These are phyloP conservation scores for Paracanthobrama guichenoti DNA, from an alignment of 2,113 vertebrate genomes.

Conservation along the genomic window DNA sequence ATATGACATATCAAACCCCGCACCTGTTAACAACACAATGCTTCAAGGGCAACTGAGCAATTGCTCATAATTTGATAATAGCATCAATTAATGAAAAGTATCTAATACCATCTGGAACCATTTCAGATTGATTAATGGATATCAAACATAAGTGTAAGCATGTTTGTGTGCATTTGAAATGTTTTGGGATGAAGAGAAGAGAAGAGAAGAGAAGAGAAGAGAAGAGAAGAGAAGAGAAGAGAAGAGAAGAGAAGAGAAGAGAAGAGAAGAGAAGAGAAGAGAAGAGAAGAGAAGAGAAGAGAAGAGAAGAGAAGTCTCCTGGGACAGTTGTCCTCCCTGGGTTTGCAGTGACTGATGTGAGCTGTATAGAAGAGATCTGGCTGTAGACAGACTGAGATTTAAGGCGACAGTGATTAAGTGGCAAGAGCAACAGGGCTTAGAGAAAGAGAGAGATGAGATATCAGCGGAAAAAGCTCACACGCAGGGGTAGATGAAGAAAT, in stretches of 20 bases:
- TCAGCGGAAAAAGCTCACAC: background rate
- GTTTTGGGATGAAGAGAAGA: background rate
- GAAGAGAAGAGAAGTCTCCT: background rate
- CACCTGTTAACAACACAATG: background rate
- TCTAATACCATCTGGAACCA: background rate
- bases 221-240: constrained; percentile 23
- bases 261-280: constrained; percentile 18
- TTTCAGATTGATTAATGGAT: background rate
- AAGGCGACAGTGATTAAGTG: constrained; percentile 61
- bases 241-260: background rate
- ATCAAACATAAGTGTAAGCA: background rate
- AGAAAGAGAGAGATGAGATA: background rate
- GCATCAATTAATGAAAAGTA: background rate
- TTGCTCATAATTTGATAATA: background rate
- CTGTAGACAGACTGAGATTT: constrained; percentile 53
- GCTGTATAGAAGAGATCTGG: constrained; percentile 1
- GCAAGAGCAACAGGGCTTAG: background rate
- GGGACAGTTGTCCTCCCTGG: background rate
- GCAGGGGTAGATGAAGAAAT: constrained; percentile 48
- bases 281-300: background rate
- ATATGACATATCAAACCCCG: background rate
- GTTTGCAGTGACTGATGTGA: constrained; percentile 35
- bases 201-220: background rate
- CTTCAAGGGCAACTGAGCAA: background rate
- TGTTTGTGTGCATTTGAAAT: background rate